These are phyloP conservation scores for Caranx melampygus DNA, from an alignment of 2,113 vertebrate species.

Conservation along the genomic window DNA sequence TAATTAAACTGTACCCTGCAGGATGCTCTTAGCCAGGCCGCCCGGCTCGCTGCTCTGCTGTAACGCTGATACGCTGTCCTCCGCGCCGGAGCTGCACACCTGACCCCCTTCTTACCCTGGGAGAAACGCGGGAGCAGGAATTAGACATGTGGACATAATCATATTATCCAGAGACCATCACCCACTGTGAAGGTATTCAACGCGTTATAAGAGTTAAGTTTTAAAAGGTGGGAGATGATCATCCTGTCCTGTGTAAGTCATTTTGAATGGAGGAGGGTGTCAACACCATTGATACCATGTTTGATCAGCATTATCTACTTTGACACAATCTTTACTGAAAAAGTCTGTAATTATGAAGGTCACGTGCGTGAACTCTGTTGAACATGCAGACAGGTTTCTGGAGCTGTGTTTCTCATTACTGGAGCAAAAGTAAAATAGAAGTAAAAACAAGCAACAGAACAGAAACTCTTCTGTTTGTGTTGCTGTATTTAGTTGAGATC, in stretches of 20 bases:
- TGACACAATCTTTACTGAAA: not conserved
- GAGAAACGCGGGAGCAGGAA: conserved; percentile 52
- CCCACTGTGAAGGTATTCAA: conserved; percentile 26
- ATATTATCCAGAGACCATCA: conserved; percentile 7
- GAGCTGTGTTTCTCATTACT: not conserved
- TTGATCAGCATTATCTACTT: not conserved
- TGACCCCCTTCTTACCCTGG: conserved; percentile 82
- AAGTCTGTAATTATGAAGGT: too few species aligned
- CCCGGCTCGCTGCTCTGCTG: conserved; percentile 72
- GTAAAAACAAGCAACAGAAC: too few species aligned
- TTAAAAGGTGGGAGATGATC: not conserved
- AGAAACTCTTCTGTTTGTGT: not conserved
- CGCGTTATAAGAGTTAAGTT: conserved; percentile 31
- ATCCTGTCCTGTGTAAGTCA: not conserved
- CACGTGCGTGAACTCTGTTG: not conserved
- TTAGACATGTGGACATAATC: conserved; percentile 60
- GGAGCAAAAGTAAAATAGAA: not conserved
- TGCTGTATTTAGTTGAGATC: not conserved
- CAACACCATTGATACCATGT: not conserved
- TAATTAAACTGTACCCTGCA: conserved; percentile 82
- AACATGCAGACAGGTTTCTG: not conserved
- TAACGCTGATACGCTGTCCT: conserved; percentile 80
- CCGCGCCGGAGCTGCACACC: conserved; percentile 69
- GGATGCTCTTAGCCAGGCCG: conserved; percentile 79
- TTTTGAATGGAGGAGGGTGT: too few species aligned